These are phyloP conservation scores for Anomalospiza imberbis DNA, from an alignment of 2,797 vertebrate species.

Conservation along the genomic window DNA sequence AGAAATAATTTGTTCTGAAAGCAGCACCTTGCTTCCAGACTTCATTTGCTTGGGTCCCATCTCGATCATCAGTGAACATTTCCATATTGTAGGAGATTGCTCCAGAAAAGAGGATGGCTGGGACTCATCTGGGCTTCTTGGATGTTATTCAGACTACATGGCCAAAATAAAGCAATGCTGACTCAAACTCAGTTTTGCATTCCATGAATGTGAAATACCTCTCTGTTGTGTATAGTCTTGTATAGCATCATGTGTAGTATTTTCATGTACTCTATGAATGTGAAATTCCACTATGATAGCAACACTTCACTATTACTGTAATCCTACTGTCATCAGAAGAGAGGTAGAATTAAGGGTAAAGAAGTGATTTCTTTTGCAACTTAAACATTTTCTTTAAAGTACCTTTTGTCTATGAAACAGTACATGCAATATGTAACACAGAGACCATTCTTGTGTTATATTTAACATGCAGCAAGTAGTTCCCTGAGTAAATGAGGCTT, in stretches of 20 bases:
- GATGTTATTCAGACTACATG: neutral
- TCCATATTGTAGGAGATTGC: neutral
- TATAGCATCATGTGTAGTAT: neutral
- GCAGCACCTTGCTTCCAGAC: neutral
- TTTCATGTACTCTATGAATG: neutral
- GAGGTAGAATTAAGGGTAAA: neutral
- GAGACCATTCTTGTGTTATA: neutral
- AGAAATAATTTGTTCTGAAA: neutral
- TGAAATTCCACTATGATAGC: neutral
- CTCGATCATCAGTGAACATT: neutral
- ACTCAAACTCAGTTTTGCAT: neutral
- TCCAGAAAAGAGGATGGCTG: neutral
- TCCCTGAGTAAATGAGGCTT: neutral
- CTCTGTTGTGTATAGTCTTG: neutral
- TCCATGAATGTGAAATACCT: neutral
- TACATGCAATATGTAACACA: neutral
- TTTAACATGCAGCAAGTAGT: neutral
- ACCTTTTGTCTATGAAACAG: neutral
- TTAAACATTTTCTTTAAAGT: neutral
- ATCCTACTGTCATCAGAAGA: neutral
- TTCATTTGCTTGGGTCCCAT: neutral
- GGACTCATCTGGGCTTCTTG: neutral
- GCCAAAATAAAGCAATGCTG: neutral
- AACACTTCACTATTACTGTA: neutral
- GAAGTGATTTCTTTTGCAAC: neutral